Percentiles rank a stretch among this genome's conserved stretches.
Conservation (phyloP, 2,113 vertebrate genomes). For the Labeo rohita region DNA sequence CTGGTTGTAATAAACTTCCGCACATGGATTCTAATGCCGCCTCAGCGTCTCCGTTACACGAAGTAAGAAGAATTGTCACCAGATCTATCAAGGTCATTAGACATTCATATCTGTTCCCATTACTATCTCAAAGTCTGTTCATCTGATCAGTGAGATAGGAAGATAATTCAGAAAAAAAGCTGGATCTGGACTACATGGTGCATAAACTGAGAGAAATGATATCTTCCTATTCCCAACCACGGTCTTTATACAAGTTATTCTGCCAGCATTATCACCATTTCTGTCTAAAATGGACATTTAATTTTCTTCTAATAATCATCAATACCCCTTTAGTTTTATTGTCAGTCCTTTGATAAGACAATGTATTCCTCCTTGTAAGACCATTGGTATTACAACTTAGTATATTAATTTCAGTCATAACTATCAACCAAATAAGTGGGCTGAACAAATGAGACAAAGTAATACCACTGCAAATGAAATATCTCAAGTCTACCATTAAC, state of each 20-base stretch:
- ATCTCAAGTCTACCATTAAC: neutral
- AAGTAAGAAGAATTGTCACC: neutral
- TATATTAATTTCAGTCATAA: slow-evolving; percentile 23
- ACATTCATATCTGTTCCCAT: slow-evolving; percentile 28
- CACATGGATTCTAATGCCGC: too few relatives aligned
- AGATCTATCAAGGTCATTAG: neutral
- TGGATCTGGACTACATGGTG: slow-evolving; percentile 9
- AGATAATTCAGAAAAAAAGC: neutral
- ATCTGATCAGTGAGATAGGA: slow-evolving; percentile 1
- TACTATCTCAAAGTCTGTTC: slow-evolving; percentile 2
- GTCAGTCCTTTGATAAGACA: too few relatives aligned
- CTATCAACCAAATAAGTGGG: neutral
- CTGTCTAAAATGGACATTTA: neutral
- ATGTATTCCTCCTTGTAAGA: too few relatives aligned
- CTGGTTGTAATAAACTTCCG: too few relatives aligned
- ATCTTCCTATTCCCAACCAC: slow-evolving; percentile 9
- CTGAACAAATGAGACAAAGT: neutral
- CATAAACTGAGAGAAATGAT: slow-evolving; percentile 30
- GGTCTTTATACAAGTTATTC: slow-evolving; percentile 7
- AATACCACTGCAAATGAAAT: neutral
- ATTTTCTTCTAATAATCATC: neutral
- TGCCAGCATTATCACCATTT: slow-evolving; percentile 17
- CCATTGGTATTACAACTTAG: slow-evolving; percentile 9
- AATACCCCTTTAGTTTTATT: slow-evolving; percentile 28
- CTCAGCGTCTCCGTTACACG: too few relatives aligned